Base-by-base conservation (phyloP, 2,888 invertebrate genomes). In the Andrena flavipes region DNA sequence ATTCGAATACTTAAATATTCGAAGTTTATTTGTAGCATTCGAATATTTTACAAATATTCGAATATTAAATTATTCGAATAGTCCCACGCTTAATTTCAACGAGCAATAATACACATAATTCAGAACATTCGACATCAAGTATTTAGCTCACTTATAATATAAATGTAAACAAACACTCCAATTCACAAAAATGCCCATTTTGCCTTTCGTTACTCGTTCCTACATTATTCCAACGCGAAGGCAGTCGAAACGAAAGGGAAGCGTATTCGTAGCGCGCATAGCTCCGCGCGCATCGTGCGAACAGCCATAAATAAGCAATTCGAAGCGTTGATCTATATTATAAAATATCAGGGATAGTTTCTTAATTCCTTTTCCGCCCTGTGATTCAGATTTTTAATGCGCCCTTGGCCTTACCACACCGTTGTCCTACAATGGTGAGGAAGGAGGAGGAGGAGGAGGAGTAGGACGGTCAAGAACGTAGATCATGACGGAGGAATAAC, bases 351-450 rank as follows among this genome's bases (percentile, higher is more conserved):
- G 49, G 65, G 75, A 84, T 75, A 76, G 78, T 81, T 78, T 76
- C 73, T 80, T 79, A 80, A 76, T 84, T 64, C 71, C 71, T 84
- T 81, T 76, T 72, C 76, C 63, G 16, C 26, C 48, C 70, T 70
- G 74, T 84, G 87, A 83, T 79, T 87, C 85, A 85, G 72, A 75
- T 67, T 85, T 75, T 81, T 83, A 78, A 73, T 56, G 71, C 71
- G 88, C 78, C 81, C 85, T 84, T 87, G 88, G 87, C 87, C 85
- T 87, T 87, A 84, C 77, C 67, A 60, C 68, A 59, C 16, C 67
- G 74, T 35, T 80, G 82, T 80, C 84, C 85, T 80, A 84, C 76
- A 78, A 74, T 74, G 73, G 62, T 42, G 62, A 78, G 64, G 20
- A 74, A 8, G 54, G 68, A 59, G 85, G 87, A 86, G 86, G 87